Base-by-base conservation (phyloP, 2,113 vertebrate species). In the Daubentonia madagascariensis region DNA sequence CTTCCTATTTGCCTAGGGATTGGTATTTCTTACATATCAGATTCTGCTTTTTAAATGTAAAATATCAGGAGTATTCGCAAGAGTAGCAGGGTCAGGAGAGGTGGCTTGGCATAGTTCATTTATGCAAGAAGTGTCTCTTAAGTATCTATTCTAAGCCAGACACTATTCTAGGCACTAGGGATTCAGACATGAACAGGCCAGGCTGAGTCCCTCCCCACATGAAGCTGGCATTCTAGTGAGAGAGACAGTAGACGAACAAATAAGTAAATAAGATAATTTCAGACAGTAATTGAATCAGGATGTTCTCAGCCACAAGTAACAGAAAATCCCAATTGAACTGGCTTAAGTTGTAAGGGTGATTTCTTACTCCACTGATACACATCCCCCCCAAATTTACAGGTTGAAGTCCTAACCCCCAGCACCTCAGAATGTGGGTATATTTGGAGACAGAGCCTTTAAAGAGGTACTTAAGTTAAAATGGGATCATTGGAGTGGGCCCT, bases 21-120 rank as follows among this genome's bases (percentile, higher is more conserved):
- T 91, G 52, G 20, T 23, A 50, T 65, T 89, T 83, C 61, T 85
- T 68, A 14, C 14, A 2, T 65, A 45, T 72, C 45, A 65, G 37
- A 88, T 52, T 94, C 80, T 96, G 85, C 17, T 70, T 90, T 94
- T 95, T 84, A 89, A 70, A 70, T 43, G 54, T 85, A 87, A 79
- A 93, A 68, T 59, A 50, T 48, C 54, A 84, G 40, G 8, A 54
- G 89, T 43, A 50, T 52, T 43, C 61, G 20, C 57, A 70, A 73
- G 43, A 89, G 23, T 23, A 22, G 54, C 3, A 14, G 35, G 30
- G 45, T 59, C 63, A 30, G 80, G 54, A 91, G 57, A 57, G 30
- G n/a, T 0, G 22, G 59, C 23, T 23, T 65, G 43, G 25, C 23
- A 40, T 40, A 9, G 40, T 43, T 96, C 45, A 37, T 32, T 67